Evolutionary conservation across 2,888 invertebrate species (phyloP), one percentile per base, ranked within the genome.

Genomic region (Choreutis nemorana): DNA sequence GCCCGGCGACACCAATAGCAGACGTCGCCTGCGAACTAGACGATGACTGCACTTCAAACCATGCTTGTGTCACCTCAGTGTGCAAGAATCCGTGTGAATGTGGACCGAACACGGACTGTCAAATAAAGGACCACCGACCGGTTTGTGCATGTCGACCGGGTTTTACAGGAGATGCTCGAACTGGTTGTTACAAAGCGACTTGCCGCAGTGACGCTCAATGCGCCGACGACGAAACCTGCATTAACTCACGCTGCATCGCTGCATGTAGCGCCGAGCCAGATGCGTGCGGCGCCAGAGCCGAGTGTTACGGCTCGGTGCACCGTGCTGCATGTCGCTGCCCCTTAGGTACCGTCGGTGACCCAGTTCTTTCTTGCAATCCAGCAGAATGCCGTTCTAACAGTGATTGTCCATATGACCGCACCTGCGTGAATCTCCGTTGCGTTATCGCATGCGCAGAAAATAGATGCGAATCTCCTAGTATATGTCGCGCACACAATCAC

Each of bases 41-140:
- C 54, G 83, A 82, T 18, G 91, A 94, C 42, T 95, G 95, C 55
- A 81, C 87, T 1, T 65, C 83, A 0, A 87, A 91, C 39, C 86
- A 86, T 45, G 87, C 93, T 11, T 95, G 95, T 52, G 79, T 91
- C 35, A 87, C 86, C 42, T 89, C 87, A 11, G 79, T 92, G 10
- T 94, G 94, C 55, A 84, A 83, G 42, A 85, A 92, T 55, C 94
- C 94, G 3, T 94, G 94, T 55, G 86, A 87, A 37, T 93, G 93
- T 54, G 94, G 94, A 22, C 82, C 87, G 1, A 89, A 92, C 52
- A 89, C 94, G 1, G 87, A 91, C 41, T 95, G 95, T 55, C 83
- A 87, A 49, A 88, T 93, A 37, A 86, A 85, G 60, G 85, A 90
- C 50, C 94, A 95, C 51, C 91, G 91, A 57, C 92, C 94, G 0